Evolutionary conservation across 2,888 invertebrate species (phyloP).

Genomic region (Ophioninae sp.): DNA sequence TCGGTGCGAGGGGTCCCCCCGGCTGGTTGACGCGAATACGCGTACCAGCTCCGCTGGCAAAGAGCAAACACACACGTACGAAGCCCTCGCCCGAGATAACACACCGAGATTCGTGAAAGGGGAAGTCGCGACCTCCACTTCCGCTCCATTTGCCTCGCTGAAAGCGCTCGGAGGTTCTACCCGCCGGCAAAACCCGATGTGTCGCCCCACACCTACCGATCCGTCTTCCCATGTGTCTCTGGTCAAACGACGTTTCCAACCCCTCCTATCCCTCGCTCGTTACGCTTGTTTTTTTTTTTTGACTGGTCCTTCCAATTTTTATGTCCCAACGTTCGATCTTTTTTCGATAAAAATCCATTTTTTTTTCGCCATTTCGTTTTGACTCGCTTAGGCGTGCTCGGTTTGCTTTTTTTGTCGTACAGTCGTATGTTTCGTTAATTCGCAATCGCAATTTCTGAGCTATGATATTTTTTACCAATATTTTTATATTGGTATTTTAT

Average conservation of each 20-base stretch:
- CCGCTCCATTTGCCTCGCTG: constrained; percentile 62
- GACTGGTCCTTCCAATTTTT: no score
- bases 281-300: no score
- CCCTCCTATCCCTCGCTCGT: no score
- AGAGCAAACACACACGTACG: constrained; percentile 31
- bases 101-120: constrained; percentile 51
- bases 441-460: no score
- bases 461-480: no score
- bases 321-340: no score
- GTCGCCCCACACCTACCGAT: constrained; percentile 34
- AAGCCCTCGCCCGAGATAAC: not conserved
- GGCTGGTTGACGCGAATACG: constrained; percentile 27
- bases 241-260: not conserved
- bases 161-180: constrained; percentile 55
- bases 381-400: no score
- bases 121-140: constrained; percentile 61
- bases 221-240: constrained; percentile 15
- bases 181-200: constrained; percentile 61
- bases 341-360: no score
- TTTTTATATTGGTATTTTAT: no score
- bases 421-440: no score
- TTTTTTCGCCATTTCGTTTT: no score
- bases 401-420: no score
- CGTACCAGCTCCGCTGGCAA: not conserved
- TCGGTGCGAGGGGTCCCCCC: constrained; percentile 22